These are phyloP conservation scores for Drosophila cognata DNA, from an alignment of 2,888 invertebrate genomes.

Conservation along the genomic window DNA sequence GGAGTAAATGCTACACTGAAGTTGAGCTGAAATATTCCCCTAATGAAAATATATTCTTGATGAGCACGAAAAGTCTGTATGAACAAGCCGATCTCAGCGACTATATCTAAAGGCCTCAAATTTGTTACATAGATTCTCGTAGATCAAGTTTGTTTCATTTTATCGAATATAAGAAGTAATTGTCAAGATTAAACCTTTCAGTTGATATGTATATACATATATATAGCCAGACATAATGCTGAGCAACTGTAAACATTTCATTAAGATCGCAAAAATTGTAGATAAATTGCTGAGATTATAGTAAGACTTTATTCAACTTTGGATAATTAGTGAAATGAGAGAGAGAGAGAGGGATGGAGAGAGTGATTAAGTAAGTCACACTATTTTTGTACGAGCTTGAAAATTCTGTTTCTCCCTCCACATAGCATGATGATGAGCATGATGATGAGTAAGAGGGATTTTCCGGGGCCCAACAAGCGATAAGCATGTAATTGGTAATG, in stretches of 20 bases:
- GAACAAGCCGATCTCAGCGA: neutral
- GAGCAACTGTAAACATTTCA: neutral
- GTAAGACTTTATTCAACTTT: neutral
- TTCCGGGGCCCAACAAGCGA: conserved; percentile 42
- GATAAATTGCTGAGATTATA: neutral
- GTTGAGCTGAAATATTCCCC: neutral
- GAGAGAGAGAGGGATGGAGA: neutral
- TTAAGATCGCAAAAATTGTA: neutral
- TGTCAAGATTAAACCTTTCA: neutral
- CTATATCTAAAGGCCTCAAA: no score
- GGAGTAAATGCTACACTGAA: neutral
- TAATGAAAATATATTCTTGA: neutral
- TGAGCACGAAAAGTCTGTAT: neutral
- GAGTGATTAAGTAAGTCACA: neutral
- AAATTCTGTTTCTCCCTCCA: neutral
- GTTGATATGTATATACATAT: neutral
- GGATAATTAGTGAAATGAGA: neutral
- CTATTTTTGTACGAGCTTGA: neutral
- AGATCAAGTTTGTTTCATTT: neutral
- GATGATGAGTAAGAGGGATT: conserved; percentile 58
- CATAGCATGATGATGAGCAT: conserved; percentile 4
- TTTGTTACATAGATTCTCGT: neutral
- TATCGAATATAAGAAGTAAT: neutral
- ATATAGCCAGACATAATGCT: neutral
- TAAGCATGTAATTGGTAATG: conserved; percentile 44